Conservation (phyloP, 2,888 invertebrate species). For the Hetaerina titia region DNA sequence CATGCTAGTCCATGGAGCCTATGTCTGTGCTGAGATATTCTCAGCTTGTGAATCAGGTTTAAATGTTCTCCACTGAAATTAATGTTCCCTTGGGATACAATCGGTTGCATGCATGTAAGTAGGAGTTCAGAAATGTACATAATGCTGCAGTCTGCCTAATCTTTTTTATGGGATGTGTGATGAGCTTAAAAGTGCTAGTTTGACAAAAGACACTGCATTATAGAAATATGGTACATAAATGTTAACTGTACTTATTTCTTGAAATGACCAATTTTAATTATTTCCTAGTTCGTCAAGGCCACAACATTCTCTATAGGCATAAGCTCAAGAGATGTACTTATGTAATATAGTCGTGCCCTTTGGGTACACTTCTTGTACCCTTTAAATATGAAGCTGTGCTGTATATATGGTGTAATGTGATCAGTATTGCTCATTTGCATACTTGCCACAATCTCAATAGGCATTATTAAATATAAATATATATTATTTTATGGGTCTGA, state of each 20-base stretch:
- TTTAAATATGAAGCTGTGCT: conserved; percentile 62
- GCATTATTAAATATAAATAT: conserved; percentile 52
- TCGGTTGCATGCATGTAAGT: conserved; percentile 17
- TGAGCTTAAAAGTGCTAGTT: conserved; percentile 50
- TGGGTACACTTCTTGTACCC: not conserved
- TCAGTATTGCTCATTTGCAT: conserved; percentile 66
- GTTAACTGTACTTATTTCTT: conserved; percentile 56
- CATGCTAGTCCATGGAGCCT: not conserved
- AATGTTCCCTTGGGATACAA: not conserved
- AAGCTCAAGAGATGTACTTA: conserved; percentile 60
- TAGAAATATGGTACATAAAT: conserved; percentile 45
- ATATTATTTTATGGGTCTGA: conserved; percentile 64
- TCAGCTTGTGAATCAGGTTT: conserved; percentile 25
- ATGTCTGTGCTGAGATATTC: conserved; percentile 43
- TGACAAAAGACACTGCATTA: conserved; percentile 56
- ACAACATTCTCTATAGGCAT: conserved; percentile 30
- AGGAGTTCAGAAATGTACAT: conserved; percentile 40
- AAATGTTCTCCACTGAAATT: not conserved
- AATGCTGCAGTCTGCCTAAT: conserved; percentile 12
- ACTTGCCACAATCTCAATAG: conserved; percentile 66
- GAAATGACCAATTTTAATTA: conserved; percentile 51
- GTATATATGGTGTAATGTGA: conserved; percentile 64
- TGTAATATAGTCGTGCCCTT: conserved; percentile 43
- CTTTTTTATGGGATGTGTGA: conserved; percentile 50
- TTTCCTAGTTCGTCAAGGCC: conserved; percentile 47